Percentiles rank a stretch among this genome's conserved stretches.
These are phyloP conservation scores for Liasis olivaceus DNA, from an alignment of 2,797 vertebrate species.

Conservation along the genomic window DNA sequence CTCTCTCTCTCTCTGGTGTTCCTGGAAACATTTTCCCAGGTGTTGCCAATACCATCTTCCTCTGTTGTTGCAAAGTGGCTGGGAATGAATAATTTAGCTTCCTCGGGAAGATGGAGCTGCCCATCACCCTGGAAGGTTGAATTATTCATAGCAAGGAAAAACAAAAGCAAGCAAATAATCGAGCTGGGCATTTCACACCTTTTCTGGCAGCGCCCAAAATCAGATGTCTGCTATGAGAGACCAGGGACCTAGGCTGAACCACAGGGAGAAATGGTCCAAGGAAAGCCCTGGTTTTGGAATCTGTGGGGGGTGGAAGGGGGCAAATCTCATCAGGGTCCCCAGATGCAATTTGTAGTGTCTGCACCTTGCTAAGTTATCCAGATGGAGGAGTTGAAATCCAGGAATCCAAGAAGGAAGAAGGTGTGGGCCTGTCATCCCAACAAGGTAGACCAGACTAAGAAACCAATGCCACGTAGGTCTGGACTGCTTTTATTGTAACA, in stretches of 20 bases:
- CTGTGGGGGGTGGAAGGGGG: neutral
- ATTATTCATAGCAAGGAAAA: conserved; percentile 56
- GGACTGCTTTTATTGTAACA: too few species aligned
- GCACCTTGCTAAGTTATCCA: neutral
- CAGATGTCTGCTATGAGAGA: neutral
- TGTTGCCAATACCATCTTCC: neutral
- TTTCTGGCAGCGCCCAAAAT: neutral
- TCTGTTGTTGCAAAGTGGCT: conserved; percentile 59
- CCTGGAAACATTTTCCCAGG: conserved; percentile 52
- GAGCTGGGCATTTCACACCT: neutral
- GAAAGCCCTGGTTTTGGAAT: neutral
- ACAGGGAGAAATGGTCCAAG: neutral
- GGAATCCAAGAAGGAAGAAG: neutral
- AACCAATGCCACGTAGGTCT: too few species aligned
- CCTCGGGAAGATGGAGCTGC: conserved; percentile 59
- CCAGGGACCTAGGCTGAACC: neutral
- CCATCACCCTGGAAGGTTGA: conserved; percentile 10
- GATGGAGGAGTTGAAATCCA: neutral
- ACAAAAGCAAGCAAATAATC: neutral
- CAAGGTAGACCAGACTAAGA: too few species aligned
- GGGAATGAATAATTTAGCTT: conserved; percentile 63
- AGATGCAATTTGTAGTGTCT: neutral
- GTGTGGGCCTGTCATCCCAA: neutral
- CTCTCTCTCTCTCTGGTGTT: accelerated
- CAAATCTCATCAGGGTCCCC: neutral